Evolutionary conservation across 92 coral and sea anemone species (phyloP), one percentile per base, ranked within the genome.

Genomic region (Palythoa caribaeorum): DNA sequence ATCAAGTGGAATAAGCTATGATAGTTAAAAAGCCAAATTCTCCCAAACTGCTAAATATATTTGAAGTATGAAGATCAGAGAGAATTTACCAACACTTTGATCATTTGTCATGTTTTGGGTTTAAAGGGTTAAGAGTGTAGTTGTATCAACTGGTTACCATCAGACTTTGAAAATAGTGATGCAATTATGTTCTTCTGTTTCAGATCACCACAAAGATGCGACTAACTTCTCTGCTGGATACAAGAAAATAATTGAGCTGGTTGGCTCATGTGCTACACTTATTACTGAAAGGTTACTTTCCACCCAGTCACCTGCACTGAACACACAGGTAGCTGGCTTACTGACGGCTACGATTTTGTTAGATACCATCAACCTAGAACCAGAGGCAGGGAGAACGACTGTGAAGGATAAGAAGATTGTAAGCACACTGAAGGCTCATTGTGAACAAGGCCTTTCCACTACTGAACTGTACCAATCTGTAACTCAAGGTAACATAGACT

Each of bases 221-320:
- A 87, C 84, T 68, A 92, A 89, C 11, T 38, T 84, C 10, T 47
- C 88, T 12, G 54, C 85, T n/a, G 50, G 73, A 59, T 89, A 77
- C 78, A 84, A 60, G 39, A 95, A 93, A 71, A 89, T 90, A 36
- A 92, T 95, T 8, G 96, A 95, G 38, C 92, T 65, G 57, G 98
- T 95, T 73, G 98, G 98, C 57, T 95, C 98, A 1, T 95, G 96
- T 79, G 87, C 89, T 36, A 93, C 98, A 1, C 91, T 95, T 57
- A 87, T 95, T 11, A 93, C 98, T 3, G 98, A 95, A 73, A 87
- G 66, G 68, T 59, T 95, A 77, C 63, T 95, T 73, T 13, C 69
- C 2, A 19, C 60, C 35, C 74, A 86, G 55, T 83, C 95, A 75
- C 65, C 88, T 66, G 68, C 79, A 3, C 83, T 95, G 89, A 94